A percentile compares a stretch with the other conserved stretches of the same genome.
These are phyloP conservation scores for Tringa solitaria DNA, from an alignment of 2,113 vertebrate genomes.

Conservation along the genomic window DNA sequence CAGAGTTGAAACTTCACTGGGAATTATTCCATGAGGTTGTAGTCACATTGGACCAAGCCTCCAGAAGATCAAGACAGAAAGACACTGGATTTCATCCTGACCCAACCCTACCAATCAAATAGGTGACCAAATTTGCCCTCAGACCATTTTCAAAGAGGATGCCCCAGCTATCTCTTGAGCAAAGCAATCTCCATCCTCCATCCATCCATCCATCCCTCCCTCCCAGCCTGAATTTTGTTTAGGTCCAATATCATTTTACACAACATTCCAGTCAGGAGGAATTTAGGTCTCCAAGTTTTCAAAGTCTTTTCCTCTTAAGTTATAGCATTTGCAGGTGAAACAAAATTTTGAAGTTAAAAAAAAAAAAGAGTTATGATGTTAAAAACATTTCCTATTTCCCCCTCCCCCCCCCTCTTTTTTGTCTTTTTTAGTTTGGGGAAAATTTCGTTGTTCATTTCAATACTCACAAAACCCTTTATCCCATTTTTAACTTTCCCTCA, in stretches of 20 bases:
- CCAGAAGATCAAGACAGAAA: not conserved
- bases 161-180: not conserved
- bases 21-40: not conserved
- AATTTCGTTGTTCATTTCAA: not conserved
- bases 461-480: not conserved
- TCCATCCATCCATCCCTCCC: too few relatives aligned
- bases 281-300: not conserved
- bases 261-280: not conserved
- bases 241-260: not conserved
- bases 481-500: not conserved
- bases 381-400: not conserved
- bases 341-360: not conserved
- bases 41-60: accelerated
- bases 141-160: not conserved
- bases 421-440: not conserved
- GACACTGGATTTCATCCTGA: not conserved
- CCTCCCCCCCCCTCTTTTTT: too few relatives aligned
- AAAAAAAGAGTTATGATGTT: not conserved
- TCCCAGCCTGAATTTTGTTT: not conserved
- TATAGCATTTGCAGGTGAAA: not conserved
- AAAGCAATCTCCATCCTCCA: not conserved
- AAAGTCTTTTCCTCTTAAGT: not conserved
- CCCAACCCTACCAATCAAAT: not conserved
- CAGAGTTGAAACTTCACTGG: not conserved
- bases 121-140: not conserved